phyloP scores from a whole-genome alignment of 2,797 vertebrate species.

The Lemur catta region DNA sequence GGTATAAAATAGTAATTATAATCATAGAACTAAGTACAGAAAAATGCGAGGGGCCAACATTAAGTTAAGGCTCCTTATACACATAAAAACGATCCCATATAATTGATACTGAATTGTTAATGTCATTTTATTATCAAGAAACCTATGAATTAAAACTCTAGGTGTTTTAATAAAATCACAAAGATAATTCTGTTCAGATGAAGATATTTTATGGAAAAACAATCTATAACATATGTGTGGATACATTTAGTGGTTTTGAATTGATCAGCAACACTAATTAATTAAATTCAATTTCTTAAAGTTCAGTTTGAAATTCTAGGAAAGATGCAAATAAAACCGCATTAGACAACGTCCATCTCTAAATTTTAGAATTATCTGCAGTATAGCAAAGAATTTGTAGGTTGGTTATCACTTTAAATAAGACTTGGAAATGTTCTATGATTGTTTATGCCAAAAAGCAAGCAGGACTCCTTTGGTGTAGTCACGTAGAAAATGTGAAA shows the following conservation, averaged over 20 bases:
- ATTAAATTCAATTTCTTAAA: conserved; percentile 28
- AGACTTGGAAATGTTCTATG: not conserved
- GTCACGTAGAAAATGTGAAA: not conserved
- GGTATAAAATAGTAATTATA: not conserved
- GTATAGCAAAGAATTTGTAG: not conserved
- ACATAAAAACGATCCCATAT: not conserved
- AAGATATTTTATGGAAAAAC: conserved; percentile 37
- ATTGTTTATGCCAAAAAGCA: not conserved
- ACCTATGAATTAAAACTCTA: not conserved
- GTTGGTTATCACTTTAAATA: not conserved
- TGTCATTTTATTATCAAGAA: not conserved
- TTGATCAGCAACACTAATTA: not conserved
- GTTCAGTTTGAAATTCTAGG: not conserved
- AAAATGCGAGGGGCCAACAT: not conserved
- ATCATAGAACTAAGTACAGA: not conserved
- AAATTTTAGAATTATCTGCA: not conserved
- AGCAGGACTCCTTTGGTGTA: not conserved
- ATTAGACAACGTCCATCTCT: not conserved
- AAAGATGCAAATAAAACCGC: not conserved
- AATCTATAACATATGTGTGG: not conserved
- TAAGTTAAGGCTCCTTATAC: not conserved
- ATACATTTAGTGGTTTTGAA: not conserved
- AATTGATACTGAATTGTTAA: not conserved
- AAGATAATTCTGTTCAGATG: conserved; percentile 41
- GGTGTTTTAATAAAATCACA: not conserved